Conservation (phyloP, 2,888 invertebrate species). For the Empis livida region DNA sequence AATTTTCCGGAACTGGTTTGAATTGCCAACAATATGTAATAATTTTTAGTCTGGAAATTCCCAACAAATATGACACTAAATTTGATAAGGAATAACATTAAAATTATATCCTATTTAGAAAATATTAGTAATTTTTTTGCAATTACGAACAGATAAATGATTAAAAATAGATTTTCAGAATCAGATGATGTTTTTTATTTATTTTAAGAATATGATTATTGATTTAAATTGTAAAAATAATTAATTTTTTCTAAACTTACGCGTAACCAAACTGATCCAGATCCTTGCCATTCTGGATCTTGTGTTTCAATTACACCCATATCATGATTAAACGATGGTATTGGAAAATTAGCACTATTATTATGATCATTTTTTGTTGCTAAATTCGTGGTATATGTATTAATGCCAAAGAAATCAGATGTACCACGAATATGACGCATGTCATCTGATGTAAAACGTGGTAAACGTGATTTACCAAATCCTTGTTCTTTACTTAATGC, state of each 20-base stretch:
- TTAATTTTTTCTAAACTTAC: slow-evolving; percentile 29
- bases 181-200: too few species aligned
- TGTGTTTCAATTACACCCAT: slow-evolving; percentile 43
- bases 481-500: slow-evolving; percentile 45
- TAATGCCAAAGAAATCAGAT: slow-evolving; percentile 60
- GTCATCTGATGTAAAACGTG: slow-evolving; percentile 46
- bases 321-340: slow-evolving; percentile 48
- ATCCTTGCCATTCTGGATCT: slow-evolving; percentile 47
- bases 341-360: slow-evolving; percentile 28
- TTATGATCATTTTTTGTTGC: slow-evolving; percentile 32
- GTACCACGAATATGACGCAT: slow-evolving; percentile 45
- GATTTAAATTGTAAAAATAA: too few species aligned
- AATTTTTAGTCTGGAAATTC: too few species aligned
- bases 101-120: too few species aligned
- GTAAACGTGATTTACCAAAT: slow-evolving; percentile 46
- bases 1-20: too few species aligned
- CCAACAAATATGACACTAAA: too few species aligned
- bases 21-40: too few species aligned
- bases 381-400: slow-evolving; percentile 53
- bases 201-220: too few species aligned
- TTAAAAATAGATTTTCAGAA: too few species aligned
- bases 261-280: slow-evolving; percentile 47
- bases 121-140: too few species aligned
- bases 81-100: too few species aligned
- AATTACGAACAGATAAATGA: too few species aligned